phyloP scores from a whole-genome alignment of 2,888 invertebrate species.

The Neoitamus cyanurus region DNA sequence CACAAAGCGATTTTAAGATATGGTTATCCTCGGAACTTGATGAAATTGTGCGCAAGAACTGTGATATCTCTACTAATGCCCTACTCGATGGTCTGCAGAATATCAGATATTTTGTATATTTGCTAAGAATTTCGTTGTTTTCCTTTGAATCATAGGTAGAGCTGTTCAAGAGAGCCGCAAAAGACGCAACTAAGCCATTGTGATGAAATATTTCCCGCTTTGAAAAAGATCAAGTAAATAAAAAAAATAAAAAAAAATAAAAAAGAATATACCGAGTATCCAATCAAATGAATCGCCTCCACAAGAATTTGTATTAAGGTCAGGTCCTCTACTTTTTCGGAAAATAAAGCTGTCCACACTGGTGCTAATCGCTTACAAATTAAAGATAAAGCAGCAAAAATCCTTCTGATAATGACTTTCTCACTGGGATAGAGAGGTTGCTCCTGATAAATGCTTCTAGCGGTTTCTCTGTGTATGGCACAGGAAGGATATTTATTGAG shows the following conservation, averaged over 20 bases:
- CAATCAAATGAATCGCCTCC: conserved; percentile 41
- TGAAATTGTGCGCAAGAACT: conserved; percentile 28
- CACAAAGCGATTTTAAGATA: conserved; percentile 45
- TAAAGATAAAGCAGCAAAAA: conserved; percentile 45
- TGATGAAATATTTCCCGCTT: conserved; percentile 47
- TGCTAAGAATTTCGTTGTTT: not conserved
- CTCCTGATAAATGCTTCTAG: conserved; percentile 41
- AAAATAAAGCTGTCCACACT: not conserved
- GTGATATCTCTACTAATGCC: conserved; percentile 36
- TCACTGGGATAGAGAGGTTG: conserved; percentile 41
- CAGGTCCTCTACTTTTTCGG: not conserved
- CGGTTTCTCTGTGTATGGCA: not conserved
- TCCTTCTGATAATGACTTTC: conserved; percentile 47
- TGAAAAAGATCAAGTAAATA: conserved; percentile 16
- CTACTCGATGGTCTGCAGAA: conserved; percentile 45
- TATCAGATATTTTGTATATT: conserved; percentile 47
- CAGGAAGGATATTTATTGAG: not conserved
- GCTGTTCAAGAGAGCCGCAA: conserved; percentile 12
- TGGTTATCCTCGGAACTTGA: not conserved
- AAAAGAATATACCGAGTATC: conserved; percentile 47
- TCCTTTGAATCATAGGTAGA: not conserved
- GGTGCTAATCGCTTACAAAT: not conserved
- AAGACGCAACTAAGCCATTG: conserved; percentile 47
- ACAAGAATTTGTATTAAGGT: conserved; percentile 37
- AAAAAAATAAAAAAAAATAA: not conserved